Conservation (phyloP, 2,113 vertebrate species). For the Chamaea fasciata region DNA sequence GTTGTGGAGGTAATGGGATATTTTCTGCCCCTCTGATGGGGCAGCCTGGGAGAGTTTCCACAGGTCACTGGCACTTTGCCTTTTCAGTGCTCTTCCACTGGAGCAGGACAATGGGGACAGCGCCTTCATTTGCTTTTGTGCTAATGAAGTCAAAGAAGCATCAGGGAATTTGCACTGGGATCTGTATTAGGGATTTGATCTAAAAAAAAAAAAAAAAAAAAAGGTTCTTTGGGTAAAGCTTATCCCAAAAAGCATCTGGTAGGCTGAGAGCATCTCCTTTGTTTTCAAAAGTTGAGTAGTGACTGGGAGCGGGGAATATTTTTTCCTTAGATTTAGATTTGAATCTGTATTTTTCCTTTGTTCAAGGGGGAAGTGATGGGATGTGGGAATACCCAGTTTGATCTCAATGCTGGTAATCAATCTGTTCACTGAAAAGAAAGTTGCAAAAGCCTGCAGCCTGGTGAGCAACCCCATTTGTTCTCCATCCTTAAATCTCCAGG, state of each 20-base stretch:
- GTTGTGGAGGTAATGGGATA: neutral
- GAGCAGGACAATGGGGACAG: slow-evolving; percentile 24
- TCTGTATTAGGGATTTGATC: neutral
- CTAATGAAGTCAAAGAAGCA: slow-evolving; percentile 52
- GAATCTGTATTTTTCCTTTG: neutral
- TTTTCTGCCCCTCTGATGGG: neutral
- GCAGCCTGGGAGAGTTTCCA: slow-evolving; percentile 40
- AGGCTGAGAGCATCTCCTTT: neutral
- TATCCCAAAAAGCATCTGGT: slow-evolving; percentile 1
- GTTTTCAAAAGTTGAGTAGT: neutral
- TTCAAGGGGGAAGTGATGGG: neutral
- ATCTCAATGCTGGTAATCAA: neutral
- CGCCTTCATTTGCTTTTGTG: slow-evolving; percentile 43
- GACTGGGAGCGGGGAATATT: neutral
- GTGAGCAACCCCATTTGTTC: neutral
- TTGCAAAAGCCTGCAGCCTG: neutral
- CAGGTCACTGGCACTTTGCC: slow-evolving; percentile 39
- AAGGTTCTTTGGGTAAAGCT: slow-evolving; percentile 6
- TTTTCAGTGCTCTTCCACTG: slow-evolving; percentile 26
- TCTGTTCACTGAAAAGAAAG: neutral
- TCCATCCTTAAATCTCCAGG: neutral
- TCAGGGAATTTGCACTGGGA: slow-evolving; percentile 25
- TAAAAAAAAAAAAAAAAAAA: neutral
- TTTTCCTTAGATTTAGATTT: neutral
- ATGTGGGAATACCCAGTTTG: neutral